Conservation (phyloP, 2,797 vertebrate species). For the Thalassophryne amazonica region DNA sequence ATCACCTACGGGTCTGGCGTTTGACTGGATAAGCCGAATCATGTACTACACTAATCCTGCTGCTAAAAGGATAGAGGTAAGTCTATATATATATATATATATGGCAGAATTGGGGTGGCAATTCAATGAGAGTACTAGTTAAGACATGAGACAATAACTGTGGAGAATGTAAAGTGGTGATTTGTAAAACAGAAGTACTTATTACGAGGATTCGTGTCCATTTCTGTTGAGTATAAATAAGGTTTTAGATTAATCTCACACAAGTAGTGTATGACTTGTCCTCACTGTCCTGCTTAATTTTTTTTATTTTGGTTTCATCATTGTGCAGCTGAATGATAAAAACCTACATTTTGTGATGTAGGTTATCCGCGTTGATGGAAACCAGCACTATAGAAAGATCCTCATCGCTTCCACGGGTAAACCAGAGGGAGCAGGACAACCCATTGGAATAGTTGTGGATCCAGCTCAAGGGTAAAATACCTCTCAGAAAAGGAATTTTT, state of each 20-base stretch:
- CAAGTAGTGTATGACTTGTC: neutral
- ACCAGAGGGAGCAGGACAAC: conserved; percentile 68
- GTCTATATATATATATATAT: too few relatives aligned
- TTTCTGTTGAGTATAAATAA: neutral
- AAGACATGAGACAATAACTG: neutral
- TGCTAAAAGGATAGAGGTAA: conserved; percentile 71
- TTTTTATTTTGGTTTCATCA: neutral
- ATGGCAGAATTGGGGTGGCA: too few relatives aligned
- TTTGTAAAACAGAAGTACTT: too few relatives aligned
- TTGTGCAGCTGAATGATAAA: neutral
- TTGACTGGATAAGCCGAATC: conserved; percentile 76
- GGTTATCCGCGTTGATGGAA: conserved; percentile 78
- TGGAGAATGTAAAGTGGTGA: neutral
- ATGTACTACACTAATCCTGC: conserved; percentile 79
- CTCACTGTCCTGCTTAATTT: neutral
- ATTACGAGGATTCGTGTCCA: too few relatives aligned
- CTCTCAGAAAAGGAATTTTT: neutral
- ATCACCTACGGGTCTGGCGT: conserved; percentile 71
- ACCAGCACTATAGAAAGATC: conserved; percentile 69
- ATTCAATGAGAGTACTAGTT: too few relatives aligned
- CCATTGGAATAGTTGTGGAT: conserved; percentile 72
- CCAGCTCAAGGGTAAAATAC: conserved; percentile 71
- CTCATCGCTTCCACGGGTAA: conserved; percentile 72
- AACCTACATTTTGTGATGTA: conserved; percentile 7
- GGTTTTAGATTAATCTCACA: neutral